Percentiles rank a stretch among this genome's conserved stretches.
These are phyloP conservation scores for Hippocampus kuda DNA, from an alignment of 2,797 vertebrate genomes.

Conservation along the genomic window DNA sequence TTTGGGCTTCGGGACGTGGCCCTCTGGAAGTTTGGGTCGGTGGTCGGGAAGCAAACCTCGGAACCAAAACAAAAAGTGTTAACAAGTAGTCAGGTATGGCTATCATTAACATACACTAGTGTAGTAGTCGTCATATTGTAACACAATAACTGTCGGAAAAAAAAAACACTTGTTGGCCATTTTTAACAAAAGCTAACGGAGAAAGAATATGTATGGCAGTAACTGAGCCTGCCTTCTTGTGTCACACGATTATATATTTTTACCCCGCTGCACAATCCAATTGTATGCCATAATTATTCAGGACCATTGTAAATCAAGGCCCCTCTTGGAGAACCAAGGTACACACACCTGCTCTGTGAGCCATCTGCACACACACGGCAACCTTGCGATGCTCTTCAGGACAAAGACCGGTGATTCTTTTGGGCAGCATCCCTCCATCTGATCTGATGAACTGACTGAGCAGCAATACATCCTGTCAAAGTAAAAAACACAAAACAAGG, in stretches of 20 bases:
- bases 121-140: neutral
- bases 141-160: neutral
- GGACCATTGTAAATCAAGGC: too few relatives aligned
- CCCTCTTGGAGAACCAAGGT: too few relatives aligned
- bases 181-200: too few relatives aligned
- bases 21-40: conserved; percentile 79
- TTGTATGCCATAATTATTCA: too few relatives aligned
- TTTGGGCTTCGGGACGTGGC: conserved; percentile 67
- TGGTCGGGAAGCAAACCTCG: conserved; percentile 90
- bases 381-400: conserved; percentile 83
- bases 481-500: neutral
- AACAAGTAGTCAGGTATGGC: neutral
- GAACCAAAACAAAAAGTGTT: conserved; percentile 13
- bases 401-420: conserved; percentile 84
- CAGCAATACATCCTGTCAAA: conserved; percentile 82
- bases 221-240: too few relatives aligned
- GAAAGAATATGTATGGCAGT: neutral
- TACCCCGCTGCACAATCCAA: too few relatives aligned
- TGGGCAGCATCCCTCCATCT: conserved; percentile 85
- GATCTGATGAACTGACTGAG: conserved; percentile 92
- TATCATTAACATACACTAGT: neutral
- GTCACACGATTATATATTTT: too few relatives aligned
- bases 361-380: conserved; percentile 87
- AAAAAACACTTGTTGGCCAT: too few relatives aligned
- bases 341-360: conserved; percentile 83